phyloP scores from a whole-genome alignment of 1,140 invertebrate genomes.

The Drosophila biarmipes region DNA sequence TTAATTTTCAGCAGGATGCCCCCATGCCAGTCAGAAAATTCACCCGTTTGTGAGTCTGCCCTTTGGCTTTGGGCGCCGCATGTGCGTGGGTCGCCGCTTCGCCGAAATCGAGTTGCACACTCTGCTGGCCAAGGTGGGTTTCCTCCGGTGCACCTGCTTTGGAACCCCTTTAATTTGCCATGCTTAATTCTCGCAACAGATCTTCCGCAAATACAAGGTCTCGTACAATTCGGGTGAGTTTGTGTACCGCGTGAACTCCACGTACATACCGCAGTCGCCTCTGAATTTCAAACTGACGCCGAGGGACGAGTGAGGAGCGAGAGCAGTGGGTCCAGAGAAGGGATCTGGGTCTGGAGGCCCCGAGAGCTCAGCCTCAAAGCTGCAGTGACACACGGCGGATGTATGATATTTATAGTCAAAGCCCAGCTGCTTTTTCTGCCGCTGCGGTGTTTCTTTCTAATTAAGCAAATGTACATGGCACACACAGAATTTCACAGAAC shows the following conservation, averaged over 20 bases:
- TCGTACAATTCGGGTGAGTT: conserved; percentile 87
- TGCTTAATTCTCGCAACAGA: conserved; percentile 85
- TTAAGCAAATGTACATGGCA: conserved; percentile 70
- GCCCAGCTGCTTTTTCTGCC: conserved; percentile 31
- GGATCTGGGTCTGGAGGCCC: background rate
- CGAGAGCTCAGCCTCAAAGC: conserved; percentile 15
- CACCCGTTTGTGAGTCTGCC: conserved; percentile 92
- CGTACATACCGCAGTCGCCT: conserved; percentile 89
- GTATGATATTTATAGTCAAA: conserved; percentile 71
- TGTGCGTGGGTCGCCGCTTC: conserved; percentile 92
- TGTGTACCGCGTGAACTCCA: conserved; percentile 89
- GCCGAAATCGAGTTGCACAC: conserved; percentile 92
- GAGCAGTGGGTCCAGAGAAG: background rate
- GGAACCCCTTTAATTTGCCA: conserved; percentile 20
- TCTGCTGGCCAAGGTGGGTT: conserved; percentile 86
- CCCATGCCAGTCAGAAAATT: conserved; percentile 84
- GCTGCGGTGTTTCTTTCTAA: conserved; percentile 50
- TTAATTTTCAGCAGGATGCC: conserved; percentile 52
- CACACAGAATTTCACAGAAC: conserved; percentile 3
- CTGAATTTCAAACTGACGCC: conserved; percentile 87
- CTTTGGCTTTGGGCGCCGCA: conserved; percentile 92
- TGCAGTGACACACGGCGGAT: conserved; percentile 57
- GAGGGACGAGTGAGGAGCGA: conserved; percentile 73
- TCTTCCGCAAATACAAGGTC: conserved; percentile 88
- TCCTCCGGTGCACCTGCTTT: background rate